Evolutionary conservation across 2,888 invertebrate genomes (phyloP), one percentile per base, ranked within the genome.

Genomic region (Lasioglossum pauxillum): DNA sequence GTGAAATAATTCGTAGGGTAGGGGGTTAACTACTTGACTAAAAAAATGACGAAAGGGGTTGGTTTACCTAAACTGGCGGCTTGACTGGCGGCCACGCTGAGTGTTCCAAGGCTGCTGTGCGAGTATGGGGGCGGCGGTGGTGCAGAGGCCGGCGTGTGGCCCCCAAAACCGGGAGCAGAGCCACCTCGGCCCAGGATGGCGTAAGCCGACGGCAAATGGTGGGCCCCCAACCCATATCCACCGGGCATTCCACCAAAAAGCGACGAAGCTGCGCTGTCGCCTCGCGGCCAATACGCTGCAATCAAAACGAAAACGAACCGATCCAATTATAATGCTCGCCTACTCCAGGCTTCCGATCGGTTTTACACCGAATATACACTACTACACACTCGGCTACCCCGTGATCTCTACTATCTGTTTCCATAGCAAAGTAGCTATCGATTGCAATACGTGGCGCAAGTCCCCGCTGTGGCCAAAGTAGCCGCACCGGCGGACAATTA

Each of bases 21-120:
- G 7, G 41, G 41, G 2, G 14, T 46, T 46, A 16, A 53, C 49
- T 2, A 2, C n/a, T 53, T 53, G 53, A 53, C 0, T n/a, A 3
- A n/a, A 3, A n/a, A 35, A 16, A 10, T 69, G 10, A 23, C 23
- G 35, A 38, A 41, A 14, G 12, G 7, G 41, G 38, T 1, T 12
- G n/a, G n/a, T n/a, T 98, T 96, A 89, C 98, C 98, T 93, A 98
- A 96, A 93, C 97, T 98, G 80, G 98, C 98, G 64, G 98, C 98
- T 95, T 98, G 98, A 94, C 97, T 98, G 90, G 98, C 98, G 78
- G 98, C 98, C 91, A 98, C 98, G 90, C 98, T 98, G 93, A 98
- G 96, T 81, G 98, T 98, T 91, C 95, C 95, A 72, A 95, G 93
- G 88, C 95, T 95, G 87, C 95, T 95, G 91, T 95, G 95, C 4